Percentiles rank a stretch among this genome's conserved stretches.
Conservation (phyloP, 2,888 invertebrate species). For the Vanessa cardui region DNA sequence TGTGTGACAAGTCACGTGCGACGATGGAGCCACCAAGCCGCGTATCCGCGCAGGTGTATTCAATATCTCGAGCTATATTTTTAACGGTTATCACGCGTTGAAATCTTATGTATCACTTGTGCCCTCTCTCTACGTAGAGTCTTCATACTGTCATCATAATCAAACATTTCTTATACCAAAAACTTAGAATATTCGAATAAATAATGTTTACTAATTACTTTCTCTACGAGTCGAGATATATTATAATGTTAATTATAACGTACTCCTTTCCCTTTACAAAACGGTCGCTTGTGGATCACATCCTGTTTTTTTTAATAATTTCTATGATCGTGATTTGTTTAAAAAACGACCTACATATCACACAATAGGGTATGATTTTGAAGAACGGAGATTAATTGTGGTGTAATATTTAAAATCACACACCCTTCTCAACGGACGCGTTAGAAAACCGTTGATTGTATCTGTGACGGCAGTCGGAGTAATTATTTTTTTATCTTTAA, state of each 20-base stretch:
- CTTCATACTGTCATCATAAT: too few species aligned
- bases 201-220: background rate
- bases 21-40: too few species aligned
- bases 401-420: conserved; percentile 26
- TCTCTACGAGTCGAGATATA: conserved; percentile 7
- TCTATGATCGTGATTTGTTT: background rate
- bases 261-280: conserved; percentile 21
- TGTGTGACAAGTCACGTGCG: too few species aligned
- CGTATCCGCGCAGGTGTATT: too few species aligned
- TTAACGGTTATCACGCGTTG: conserved; percentile 48
- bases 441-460: conserved; percentile 35
- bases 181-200: conserved; percentile 7
- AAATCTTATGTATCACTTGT: conserved; percentile 53
- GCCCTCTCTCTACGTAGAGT: background rate
- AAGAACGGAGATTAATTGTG: background rate
- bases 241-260: conserved; percentile 27
- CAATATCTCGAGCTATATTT: background rate
- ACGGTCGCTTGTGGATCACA: conserved; percentile 13
- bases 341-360: conserved; percentile 8
- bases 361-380: background rate
- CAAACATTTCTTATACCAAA: background rate
- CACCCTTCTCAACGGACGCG: conserved; percentile 36
- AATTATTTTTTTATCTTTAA: conserved; percentile 29
- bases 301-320: conserved; percentile 26
- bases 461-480: conserved; percentile 17